These are phyloP conservation scores for Ochropleura leucogaster DNA, from an alignment of 2,888 invertebrate species.

Conservation along the genomic window DNA sequence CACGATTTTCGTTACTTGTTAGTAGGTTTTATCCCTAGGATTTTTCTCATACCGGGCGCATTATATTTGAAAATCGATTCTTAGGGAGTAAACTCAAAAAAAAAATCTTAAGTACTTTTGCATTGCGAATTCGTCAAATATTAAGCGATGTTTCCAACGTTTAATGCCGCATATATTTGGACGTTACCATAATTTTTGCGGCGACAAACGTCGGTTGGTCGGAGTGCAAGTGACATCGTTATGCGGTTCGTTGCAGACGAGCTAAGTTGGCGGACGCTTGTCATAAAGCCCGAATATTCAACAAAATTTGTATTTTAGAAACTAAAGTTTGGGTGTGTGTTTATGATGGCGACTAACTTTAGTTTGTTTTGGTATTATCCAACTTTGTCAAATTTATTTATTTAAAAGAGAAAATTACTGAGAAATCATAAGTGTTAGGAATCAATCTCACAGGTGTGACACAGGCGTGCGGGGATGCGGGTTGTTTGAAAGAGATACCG, in stretches of 20 bases:
- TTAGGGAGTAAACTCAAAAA: too few species aligned
- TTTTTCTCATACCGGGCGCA: too few species aligned
- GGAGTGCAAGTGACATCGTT: constrained; percentile 17
- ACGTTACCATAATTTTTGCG: constrained; percentile 7
- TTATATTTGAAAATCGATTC: too few species aligned
- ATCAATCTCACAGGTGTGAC: too few species aligned
- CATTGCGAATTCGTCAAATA: not conserved
- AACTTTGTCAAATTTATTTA: too few species aligned
- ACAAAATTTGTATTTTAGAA: constrained; percentile 33
- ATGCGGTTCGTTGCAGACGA: constrained; percentile 36
- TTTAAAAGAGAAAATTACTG: too few species aligned
- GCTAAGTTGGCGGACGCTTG: constrained; percentile 24
- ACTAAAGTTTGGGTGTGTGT: constrained; percentile 24
- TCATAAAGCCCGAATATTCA: constrained; percentile 11
- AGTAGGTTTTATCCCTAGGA: too few species aligned
- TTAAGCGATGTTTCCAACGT: not conserved
- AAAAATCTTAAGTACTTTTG: not conserved
- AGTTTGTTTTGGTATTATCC: not conserved
- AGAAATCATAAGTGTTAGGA: too few species aligned
- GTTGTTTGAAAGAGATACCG: too few species aligned
- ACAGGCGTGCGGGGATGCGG: too few species aligned
- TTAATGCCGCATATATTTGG: not conserved
- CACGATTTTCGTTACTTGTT: too few species aligned
- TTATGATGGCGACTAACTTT: not conserved
- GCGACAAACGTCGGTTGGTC: constrained; percentile 6